Base-by-base conservation (phyloP, 2,113 vertebrate species). In the Geothlypis trichas region DNA sequence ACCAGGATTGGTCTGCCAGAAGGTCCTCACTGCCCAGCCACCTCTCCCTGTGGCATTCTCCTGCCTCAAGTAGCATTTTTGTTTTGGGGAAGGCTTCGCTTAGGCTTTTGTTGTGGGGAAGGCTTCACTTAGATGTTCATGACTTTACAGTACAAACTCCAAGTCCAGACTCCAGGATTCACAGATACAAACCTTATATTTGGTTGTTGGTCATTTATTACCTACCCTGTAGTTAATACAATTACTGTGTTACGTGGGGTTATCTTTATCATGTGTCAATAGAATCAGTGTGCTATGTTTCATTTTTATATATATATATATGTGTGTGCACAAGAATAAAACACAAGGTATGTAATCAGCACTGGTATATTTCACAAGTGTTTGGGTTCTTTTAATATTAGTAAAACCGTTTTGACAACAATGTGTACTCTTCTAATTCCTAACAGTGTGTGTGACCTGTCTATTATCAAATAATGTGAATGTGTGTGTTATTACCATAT, bases 271-370 rank as follows among this genome's bases (percentile, higher is more conserved):
- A 21, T 0, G 0, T 42, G 5, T 35, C 39, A 59, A 20, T 35
- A 39, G 19, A 75, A 54, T 51, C n/a, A 13, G n/a, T 30, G 31
- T 57, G 28, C 77, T 75, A 0, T 52, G 31, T 41, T 81, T 76
- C 33, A 33, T n/a, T n/a, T n/a, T n/a, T 2, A 0, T 61, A 22
- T 39, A 9, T 46, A 0, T 57, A 7, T 61, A 5, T 24, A 3
- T 52, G 3, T 65, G 28, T 51, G 42, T 35, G 12, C 13, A 17
- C 31, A 39, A 61, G 42, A 92, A 14, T 47, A 58, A 72, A 78
- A 61, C 24, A 35, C 22, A 62, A 19, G 17, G 5, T 71, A 14
- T 21, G 5, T 68, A 10, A 24, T 24, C 67, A 61, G 37, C n/a
- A 61, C 37, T 58, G 21, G 12, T 73, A 54, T 51, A 41, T 63